Evolutionary conservation across 2,113 vertebrate species (phyloP), one percentile per base, ranked within the genome.

Genomic region (Choloepus hoffmanni): DNA sequence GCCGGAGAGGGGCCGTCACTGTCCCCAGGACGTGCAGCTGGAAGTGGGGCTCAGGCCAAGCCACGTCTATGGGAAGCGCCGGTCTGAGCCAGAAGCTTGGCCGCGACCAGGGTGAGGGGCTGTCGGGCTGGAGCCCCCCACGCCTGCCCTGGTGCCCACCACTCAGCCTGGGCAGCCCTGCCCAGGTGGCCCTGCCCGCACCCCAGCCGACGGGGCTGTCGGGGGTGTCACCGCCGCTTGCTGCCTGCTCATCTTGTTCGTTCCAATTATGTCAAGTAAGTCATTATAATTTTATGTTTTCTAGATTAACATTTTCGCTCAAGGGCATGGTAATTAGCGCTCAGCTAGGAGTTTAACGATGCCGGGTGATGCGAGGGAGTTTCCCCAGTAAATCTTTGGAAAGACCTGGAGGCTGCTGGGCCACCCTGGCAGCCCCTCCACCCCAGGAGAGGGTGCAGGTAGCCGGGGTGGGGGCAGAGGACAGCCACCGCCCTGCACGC

Each of bases 241-340:
- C 94, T 0, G 96, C 95, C 95, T 89, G 86, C 95, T 98, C 97
- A 7, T 97, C 98, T 95, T 90, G 93, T 97, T 98, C 96, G 97
- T 97, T 97, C 97, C 97, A 94, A 97, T 98, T 98, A 96, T 1
- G 95, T 96, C 97, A 95, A 95, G 96, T 62, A 93, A 98, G 97
- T 96, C 93, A 97, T 98, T 98, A 97, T 85, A 89, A 97, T 98
- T 98, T 97, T 97, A 97, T 96, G 96, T 96, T 96, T 96, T 97
- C 96, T 95, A 98, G 97, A 98, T 98, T 82, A 97, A 97, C 24
- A 9, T 92, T 97, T 97, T 97, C 97, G 97, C 98, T 95, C 91
- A 45, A 89, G 95, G 98, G 97, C 95, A 76, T 55, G 26, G 26
- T 96, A 97, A 98, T 98, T 98, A 98, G 97, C 16, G 16, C 28